A percentile compares a stretch with the other conserved stretches of the same genome.
These are phyloP conservation scores for Drosophila infuscata DNA, from an alignment of 2,888 invertebrate species.

Conservation along the genomic window DNA sequence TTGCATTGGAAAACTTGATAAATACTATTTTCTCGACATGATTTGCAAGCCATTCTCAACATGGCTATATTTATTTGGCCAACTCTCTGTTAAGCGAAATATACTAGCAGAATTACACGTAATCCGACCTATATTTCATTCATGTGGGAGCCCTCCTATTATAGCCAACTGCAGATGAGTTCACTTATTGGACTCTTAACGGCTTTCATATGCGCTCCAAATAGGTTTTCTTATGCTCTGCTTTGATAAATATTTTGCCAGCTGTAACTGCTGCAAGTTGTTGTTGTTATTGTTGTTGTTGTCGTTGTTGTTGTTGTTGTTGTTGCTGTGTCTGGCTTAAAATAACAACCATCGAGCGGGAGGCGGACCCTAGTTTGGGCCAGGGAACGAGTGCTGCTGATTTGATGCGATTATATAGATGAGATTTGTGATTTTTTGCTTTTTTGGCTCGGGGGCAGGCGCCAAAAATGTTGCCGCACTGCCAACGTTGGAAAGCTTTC, in stretches of 20 bases:
- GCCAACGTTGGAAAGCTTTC: constrained; percentile 50
- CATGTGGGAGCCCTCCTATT: neutral
- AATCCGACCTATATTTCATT: neutral
- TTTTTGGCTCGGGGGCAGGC: constrained; percentile 53
- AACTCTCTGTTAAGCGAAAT: neutral
- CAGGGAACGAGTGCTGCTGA: constrained; percentile 44
- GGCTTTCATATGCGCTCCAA: constrained; percentile 8
- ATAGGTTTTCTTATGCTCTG: constrained; percentile 15
- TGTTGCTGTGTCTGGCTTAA: constrained; percentile 32
- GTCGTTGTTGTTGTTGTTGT: constrained; percentile 10
- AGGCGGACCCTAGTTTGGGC: constrained; percentile 8
- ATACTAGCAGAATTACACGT: neutral
- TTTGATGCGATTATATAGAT: constrained; percentile 74
- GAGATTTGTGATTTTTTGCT: constrained; percentile 55
- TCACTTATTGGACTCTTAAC: neutral
- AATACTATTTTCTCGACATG: neutral
- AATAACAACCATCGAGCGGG: constrained; percentile 22
- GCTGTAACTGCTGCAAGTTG: constrained; percentile 7
- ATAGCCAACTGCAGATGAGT: neutral
- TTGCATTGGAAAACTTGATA: neutral
- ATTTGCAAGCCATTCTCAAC: neutral
- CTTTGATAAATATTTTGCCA: constrained; percentile 31
- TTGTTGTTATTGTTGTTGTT: constrained; percentile 7
- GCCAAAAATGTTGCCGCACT: constrained; percentile 60
- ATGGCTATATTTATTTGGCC: neutral